These are phyloP conservation scores for Nilaparvata lugens DNA, from an alignment of 1,140 invertebrate genomes.

Conservation along the genomic window DNA sequence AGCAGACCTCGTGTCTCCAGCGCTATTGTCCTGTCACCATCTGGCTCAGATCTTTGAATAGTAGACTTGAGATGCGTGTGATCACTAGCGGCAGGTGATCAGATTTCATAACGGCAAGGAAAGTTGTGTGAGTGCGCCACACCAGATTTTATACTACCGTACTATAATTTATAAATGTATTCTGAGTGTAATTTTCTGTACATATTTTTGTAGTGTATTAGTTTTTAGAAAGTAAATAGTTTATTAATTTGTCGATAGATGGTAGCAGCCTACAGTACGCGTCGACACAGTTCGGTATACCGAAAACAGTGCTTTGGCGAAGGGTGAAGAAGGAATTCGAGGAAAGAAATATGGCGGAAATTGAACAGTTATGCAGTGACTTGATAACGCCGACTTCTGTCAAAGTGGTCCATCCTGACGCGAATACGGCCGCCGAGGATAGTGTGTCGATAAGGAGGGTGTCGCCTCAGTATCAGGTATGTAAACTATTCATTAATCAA, in stretches of 20 bases:
- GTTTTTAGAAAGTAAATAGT: conserved; percentile 5
- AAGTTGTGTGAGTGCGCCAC: not conserved
- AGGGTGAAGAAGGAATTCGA: conserved; percentile 43
- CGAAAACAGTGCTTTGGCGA: conserved; percentile 51
- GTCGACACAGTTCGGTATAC: conserved; percentile 42
- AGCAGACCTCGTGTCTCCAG: not conserved
- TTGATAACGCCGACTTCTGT: conserved; percentile 10
- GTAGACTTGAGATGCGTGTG: no score
- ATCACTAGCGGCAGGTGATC: not conserved
- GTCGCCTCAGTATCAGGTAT: conserved; percentile 39
- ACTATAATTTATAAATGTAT: not conserved
- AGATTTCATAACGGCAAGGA: no score
- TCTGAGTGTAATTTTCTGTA: no score
- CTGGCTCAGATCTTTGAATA: no score
- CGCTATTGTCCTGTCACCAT: no score
- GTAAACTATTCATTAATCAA: conserved; percentile 6
- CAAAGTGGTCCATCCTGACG: conserved; percentile 31
- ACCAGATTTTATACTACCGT: not conserved
- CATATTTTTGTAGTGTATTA: no score
- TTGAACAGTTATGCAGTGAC: conserved; percentile 37
- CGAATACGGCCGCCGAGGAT: conserved; percentile 41
- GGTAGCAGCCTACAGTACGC: conserved; percentile 41
- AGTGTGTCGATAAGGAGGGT: conserved; percentile 48
- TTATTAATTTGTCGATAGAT: conserved; percentile 27
- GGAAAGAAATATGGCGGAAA: conserved; percentile 32